Evolutionary conservation across 2,797 vertebrate genomes (phyloP).

Genomic region (Coranthus polyacanthus): DNA sequence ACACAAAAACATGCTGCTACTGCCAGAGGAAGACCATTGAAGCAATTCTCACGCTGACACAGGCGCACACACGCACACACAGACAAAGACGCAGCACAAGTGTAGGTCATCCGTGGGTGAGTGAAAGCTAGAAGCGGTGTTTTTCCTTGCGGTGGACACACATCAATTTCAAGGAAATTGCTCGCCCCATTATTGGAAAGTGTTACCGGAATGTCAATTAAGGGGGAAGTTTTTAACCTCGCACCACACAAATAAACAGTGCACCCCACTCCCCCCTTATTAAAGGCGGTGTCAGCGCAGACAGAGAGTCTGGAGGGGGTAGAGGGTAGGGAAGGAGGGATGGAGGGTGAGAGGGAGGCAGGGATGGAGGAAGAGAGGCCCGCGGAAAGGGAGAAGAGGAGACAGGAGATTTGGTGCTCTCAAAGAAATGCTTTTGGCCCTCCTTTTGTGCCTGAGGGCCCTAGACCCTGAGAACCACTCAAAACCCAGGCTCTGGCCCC

Average conservation of each 20-base stretch:
- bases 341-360: constrained; percentile 37
- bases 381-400: constrained; percentile 61
- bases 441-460: constrained; percentile 71
- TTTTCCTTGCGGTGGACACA: constrained; percentile 83
- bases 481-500: constrained; percentile 54
- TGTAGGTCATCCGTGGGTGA: constrained; percentile 80
- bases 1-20: constrained; percentile 12
- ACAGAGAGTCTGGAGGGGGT: constrained; percentile 81
- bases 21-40: constrained; percentile 49
- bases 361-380: constrained; percentile 63
- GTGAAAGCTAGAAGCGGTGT: constrained; percentile 77
- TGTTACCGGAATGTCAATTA: constrained; percentile 87
- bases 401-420: constrained; percentile 70
- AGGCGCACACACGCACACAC: constrained; percentile 36
- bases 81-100: constrained; percentile 62
- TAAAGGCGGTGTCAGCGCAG: constrained; percentile 83
- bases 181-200: constrained; percentile 85
- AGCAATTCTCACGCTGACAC: constrained; percentile 73
- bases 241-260: constrained; percentile 82
- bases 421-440: constrained; percentile 73
- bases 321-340: constrained; percentile 56
- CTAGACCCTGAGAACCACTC: constrained; percentile 71
- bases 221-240: constrained; percentile 86
- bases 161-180: constrained; percentile 86
- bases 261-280: constrained; percentile 75